Evolutionary conservation across 2,888 invertebrate genomes (phyloP).

Genomic region (Drosophila eohydei): DNA sequence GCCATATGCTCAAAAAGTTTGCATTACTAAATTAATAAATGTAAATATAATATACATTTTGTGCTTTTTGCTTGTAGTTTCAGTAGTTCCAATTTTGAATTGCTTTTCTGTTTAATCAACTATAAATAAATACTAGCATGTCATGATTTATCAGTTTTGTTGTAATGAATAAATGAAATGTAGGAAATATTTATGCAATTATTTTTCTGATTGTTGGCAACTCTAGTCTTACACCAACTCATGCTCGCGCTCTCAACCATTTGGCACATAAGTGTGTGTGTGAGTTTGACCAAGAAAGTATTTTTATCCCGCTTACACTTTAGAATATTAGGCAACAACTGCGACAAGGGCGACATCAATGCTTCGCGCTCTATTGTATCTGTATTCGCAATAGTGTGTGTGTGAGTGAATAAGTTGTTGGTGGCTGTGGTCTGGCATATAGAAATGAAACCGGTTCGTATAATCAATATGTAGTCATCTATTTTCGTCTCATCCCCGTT

Average conservation of each 20-base stretch:
- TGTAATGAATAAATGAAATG: not conserved
- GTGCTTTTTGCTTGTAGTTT: not conserved
- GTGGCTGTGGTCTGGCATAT: slow-evolving; percentile 48
- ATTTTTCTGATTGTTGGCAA: slow-evolving; percentile 38
- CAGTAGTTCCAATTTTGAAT: not conserved
- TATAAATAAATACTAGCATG: slow-evolving; percentile 1
- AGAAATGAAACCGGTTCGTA: slow-evolving; percentile 71
- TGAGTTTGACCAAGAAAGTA: slow-evolving; percentile 40
- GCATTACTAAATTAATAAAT: not conserved
- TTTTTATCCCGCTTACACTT: slow-evolving; percentile 40
- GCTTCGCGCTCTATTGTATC: slow-evolving; percentile 33
- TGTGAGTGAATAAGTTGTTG: slow-evolving; percentile 36
- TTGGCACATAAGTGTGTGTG: slow-evolving; percentile 19
- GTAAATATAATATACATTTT: not conserved
- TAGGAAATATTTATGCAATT: slow-evolving; percentile 21
- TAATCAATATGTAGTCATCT: slow-evolving; percentile 77
- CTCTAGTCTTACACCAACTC: slow-evolving; percentile 34
- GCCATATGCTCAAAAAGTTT: slow-evolving; percentile 16
- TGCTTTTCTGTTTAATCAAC: not conserved
- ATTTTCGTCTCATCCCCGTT: slow-evolving; percentile 48
- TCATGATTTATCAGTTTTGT: not conserved
- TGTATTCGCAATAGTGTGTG: slow-evolving; percentile 27
- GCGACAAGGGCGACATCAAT: slow-evolving; percentile 44
- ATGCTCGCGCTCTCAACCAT: slow-evolving; percentile 31
- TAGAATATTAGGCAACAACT: not conserved